Conservation (phyloP, 2,113 vertebrate species). For the human (Homo sapiens) region GRCh38 chr5:5786001-5786500, state of each 20-base stretch:
- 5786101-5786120: background rate
- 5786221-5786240: background rate
- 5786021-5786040: background rate
- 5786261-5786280: background rate
- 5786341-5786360: background rate
- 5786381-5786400: background rate
- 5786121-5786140: background rate
- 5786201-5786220: background rate
- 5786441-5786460: too few relatives aligned
- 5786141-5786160: too few relatives aligned
- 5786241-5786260: background rate
- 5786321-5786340: background rate
- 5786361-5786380: background rate
- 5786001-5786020: background rate
- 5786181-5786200: rapidly evolving
- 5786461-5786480: background rate
- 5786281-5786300: background rate
- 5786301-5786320: background rate
- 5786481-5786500: rapidly evolving
- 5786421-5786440: rapidly evolving
- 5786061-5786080: background rate
- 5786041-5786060: too few relatives aligned
- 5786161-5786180: background rate
- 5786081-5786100: rapidly evolving
- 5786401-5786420: rapidly evolving